Conservation (phyloP, 2,888 invertebrate species). For the Megamerina dolium region DNA sequence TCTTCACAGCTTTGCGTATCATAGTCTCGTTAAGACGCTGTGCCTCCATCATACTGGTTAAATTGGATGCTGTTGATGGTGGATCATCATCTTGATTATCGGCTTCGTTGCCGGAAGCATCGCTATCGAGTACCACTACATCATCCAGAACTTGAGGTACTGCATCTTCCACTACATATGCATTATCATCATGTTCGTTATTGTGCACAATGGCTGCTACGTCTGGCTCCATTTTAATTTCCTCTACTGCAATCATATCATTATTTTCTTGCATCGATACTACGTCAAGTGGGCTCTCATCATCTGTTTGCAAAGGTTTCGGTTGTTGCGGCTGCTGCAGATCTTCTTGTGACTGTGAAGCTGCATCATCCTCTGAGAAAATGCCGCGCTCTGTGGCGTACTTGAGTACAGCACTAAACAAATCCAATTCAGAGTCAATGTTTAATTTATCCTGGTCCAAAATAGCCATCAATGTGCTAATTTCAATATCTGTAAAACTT, state of each 20-base stretch:
- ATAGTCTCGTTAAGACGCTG: conserved; percentile 43
- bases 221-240: conserved; percentile 43
- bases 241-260: conserved; percentile 27
- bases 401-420: conserved; percentile 68
- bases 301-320: background rate
- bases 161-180: conserved; percentile 6
- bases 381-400: conserved; percentile 57
- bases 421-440: conserved; percentile 68
- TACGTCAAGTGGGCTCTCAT: conserved; percentile 22
- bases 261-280: conserved; percentile 22
- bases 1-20: conserved; percentile 63
- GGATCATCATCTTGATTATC: conserved; percentile 3
- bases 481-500: conserved; percentile 72
- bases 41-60: conserved; percentile 37
- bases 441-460: conserved; percentile 69
- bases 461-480: conserved; percentile 67
- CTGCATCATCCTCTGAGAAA: conserved; percentile 24
- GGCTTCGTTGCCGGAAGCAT: conserved; percentile 25
- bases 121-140: conserved; percentile 40
- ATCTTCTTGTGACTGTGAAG: conserved; percentile 1
- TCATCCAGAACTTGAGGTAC: conserved; percentile 28
- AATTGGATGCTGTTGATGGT: conserved; percentile 24
- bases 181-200: conserved; percentile 28
- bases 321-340: conserved; percentile 9
- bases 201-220: conserved; percentile 40